Conservation (phyloP, 2,113 vertebrate species). For the Nematolebias whitei region DNA sequence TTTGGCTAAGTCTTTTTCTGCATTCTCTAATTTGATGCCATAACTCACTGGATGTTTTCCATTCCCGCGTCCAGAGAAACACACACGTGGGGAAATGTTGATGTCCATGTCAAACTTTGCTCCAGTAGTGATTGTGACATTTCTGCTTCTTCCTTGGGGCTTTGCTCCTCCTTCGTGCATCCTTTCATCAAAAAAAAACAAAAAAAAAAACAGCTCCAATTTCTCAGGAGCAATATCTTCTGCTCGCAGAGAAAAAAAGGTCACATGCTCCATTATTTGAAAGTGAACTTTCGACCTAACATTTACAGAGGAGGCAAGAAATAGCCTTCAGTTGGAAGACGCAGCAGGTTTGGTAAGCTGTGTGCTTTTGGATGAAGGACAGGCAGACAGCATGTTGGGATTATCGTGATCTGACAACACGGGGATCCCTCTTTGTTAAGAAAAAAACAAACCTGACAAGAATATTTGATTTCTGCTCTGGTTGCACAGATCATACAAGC, state of each 20-base stretch:
- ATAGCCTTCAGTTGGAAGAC: slow-evolving; percentile 62
- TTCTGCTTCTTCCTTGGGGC: slow-evolving; percentile 71
- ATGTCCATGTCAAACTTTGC: slow-evolving; percentile 56
- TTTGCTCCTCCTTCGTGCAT: slow-evolving; percentile 38
- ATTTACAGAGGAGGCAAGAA: slow-evolving; percentile 77
- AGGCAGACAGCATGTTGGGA: slow-evolving; percentile 23
- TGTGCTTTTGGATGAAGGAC: slow-evolving; percentile 49
- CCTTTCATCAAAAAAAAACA: slow-evolving; percentile 72
- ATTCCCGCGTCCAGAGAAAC: slow-evolving; percentile 12
- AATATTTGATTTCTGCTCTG: slow-evolving; percentile 40
- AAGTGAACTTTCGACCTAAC: slow-evolving; percentile 79
- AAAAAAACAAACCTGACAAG: slow-evolving; percentile 23
- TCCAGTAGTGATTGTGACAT: slow-evolving; percentile 77
- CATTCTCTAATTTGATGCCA: slow-evolving; percentile 24
- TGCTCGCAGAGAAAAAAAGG: slow-evolving; percentile 77
- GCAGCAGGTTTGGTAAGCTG: slow-evolving; percentile 51
- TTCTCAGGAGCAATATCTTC: slow-evolving; percentile 73
- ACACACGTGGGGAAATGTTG: slow-evolving; percentile 46
- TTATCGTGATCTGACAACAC: slow-evolving; percentile 51
- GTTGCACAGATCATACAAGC: slow-evolving; percentile 26
- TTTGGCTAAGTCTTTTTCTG: slow-evolving; percentile 7
- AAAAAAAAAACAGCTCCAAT: slow-evolving; percentile 72
- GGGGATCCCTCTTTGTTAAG: slow-evolving; percentile 9
- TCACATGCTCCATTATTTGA: slow-evolving; percentile 81
- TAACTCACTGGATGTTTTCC: slow-evolving; percentile 8